Evolutionary conservation across 2,113 vertebrate species (phyloP).

Genomic region (Chamaea fasciata): DNA sequence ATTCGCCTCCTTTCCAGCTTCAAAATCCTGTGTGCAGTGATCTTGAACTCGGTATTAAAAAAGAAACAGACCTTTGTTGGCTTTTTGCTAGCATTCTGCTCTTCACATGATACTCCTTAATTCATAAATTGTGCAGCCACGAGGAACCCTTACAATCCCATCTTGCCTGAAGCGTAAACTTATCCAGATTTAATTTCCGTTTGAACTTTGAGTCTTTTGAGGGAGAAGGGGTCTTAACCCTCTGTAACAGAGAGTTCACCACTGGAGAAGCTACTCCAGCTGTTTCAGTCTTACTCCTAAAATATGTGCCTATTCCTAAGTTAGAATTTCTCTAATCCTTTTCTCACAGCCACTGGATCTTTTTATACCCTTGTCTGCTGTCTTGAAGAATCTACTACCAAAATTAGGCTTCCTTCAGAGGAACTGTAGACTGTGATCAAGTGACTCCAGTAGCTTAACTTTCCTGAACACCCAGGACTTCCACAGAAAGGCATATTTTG

Average conservation of each 20-base stretch:
- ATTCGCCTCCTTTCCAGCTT: background rate
- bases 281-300: background rate
- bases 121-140: background rate
- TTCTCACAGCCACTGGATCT: background rate
- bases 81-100: background rate
- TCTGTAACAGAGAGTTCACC: background rate
- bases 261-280: background rate
- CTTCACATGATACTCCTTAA: background rate
- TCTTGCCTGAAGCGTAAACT: background rate
- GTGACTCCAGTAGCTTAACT: background rate
- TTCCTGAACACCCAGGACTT: background rate
- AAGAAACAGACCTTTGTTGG: background rate
- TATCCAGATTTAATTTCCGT: background rate
- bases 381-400: background rate
- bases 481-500: background rate
- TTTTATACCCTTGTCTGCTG: background rate
- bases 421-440: background rate
- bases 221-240: background rate
- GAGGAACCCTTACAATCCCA: background rate
- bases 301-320: background rate
- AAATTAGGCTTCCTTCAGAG: background rate
- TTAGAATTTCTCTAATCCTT: background rate
- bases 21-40: background rate
- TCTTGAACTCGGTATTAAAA: background rate
- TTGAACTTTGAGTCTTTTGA: background rate